phyloP scores from a whole-genome alignment of 2,888 invertebrate genomes.

The Hylaea fasciaria region DNA sequence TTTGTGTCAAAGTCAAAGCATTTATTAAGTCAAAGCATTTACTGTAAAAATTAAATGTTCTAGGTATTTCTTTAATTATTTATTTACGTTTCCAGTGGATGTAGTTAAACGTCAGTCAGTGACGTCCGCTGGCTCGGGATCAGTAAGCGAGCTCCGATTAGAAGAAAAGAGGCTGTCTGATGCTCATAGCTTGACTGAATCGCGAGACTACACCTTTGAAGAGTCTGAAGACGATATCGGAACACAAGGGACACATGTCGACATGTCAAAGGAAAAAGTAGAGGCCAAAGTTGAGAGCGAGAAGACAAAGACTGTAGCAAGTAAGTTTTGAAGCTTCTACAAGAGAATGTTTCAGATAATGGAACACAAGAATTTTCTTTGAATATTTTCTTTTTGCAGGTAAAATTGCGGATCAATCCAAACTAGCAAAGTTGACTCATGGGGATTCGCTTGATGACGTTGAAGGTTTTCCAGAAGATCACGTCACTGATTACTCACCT shows the following conservation, averaged over 20 bases:
- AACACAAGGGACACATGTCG: slow-evolving; percentile 75
- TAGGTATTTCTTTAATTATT: slow-evolving; percentile 4
- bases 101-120: slow-evolving; percentile 74
- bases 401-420: slow-evolving; percentile 61
- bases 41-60: too few relatives aligned
- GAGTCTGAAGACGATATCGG: slow-evolving; percentile 82
- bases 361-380: too few relatives aligned
- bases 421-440: slow-evolving; percentile 69
- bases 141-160: slow-evolving; percentile 72
- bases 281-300: slow-evolving; percentile 65
- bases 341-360: neutral
- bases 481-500: slow-evolving; percentile 75
- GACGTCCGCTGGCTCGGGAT: slow-evolving; percentile 78
- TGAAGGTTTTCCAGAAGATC: slow-evolving; percentile 82
- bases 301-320: slow-evolving; percentile 54
- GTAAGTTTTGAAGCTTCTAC: slow-evolving; percentile 41
- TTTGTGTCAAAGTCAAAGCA: neutral
- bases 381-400: slow-evolving; percentile 43
- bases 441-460: slow-evolving; percentile 83
- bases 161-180: slow-evolving; percentile 81
- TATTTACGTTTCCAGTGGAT: slow-evolving; percentile 55
- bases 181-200: slow-evolving; percentile 80
- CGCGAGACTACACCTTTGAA: slow-evolving; percentile 81
- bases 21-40: too few relatives aligned
- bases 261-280: slow-evolving; percentile 62